Evolutionary conservation across 2,113 vertebrate genomes (phyloP).

Genomic region (Stigmatopora nigra): DNA sequence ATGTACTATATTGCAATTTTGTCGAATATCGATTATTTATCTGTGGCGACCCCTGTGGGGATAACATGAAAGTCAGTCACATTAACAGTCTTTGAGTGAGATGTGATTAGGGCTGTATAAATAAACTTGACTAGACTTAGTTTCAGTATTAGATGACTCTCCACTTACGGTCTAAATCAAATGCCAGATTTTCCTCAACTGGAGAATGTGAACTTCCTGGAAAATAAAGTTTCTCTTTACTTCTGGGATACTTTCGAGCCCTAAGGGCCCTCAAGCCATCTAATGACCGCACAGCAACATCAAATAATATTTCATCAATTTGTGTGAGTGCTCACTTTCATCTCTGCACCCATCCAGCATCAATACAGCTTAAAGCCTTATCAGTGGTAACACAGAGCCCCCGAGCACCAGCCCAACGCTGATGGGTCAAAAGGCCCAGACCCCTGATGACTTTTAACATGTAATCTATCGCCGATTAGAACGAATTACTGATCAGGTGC

Average conservation of each 20-base stretch:
- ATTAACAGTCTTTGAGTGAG: no score
- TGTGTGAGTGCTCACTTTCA: conserved; percentile 48
- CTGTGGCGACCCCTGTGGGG: no score
- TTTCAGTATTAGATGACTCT: no score
- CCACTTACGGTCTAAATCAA: background rate
- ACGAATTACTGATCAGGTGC: conserved; percentile 31
- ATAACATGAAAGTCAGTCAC: no score
- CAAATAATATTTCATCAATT: conserved; percentile 35
- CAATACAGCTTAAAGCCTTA: conserved; percentile 62
- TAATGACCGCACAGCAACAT: conserved; percentile 4
- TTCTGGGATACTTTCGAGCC: background rate
- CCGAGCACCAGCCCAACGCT: conserved; percentile 11
- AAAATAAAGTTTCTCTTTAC: conserved; percentile 12
- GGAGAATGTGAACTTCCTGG: background rate
- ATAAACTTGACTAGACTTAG: no score
- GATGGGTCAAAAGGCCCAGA: conserved; percentile 26
- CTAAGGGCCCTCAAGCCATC: background rate
- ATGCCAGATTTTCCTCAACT: background rate
- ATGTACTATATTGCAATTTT: no score
- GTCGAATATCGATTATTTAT: no score
- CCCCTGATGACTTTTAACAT: conserved; percentile 40
- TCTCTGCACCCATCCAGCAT: conserved; percentile 61
- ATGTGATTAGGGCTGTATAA: no score
- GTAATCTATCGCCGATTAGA: conserved; percentile 46
- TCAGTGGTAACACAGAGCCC: conserved; percentile 51